Percentiles rank a stretch among this genome's conserved stretches.
Evolutionary conservation across 2,113 vertebrate genomes (phyloP).

Genomic region (Axis porcinus): DNA sequence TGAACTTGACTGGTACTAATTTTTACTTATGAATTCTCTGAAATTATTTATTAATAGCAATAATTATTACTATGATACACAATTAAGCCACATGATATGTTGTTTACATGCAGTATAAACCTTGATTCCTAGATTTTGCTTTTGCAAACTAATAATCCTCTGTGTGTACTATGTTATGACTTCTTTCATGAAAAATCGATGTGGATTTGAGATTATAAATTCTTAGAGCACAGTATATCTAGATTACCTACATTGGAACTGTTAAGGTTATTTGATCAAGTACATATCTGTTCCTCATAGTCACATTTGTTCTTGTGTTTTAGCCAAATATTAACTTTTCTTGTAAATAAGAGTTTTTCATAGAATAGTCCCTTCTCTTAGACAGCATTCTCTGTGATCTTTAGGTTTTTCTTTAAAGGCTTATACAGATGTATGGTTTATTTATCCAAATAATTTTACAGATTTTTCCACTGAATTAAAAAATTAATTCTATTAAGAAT

Average conservation of each 20-base stretch:
- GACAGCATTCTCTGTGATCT: constrained; percentile 46
- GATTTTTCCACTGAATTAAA: constrained; percentile 64
- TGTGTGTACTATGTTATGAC: not conserved
- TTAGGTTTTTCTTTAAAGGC: constrained; percentile 55
- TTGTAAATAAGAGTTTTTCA: not conserved
- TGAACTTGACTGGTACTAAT: not conserved
- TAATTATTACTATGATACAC: not conserved
- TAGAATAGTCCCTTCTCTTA: not conserved
- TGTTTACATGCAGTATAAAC: not conserved
- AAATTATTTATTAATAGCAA: not conserved
- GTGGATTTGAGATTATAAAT: not conserved
- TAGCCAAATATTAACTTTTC: not conserved
- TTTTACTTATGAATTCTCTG: not conserved
- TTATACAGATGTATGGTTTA: constrained; percentile 59
- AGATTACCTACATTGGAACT: not conserved
- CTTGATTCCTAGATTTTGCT: not conserved
- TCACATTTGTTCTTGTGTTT: not conserved
- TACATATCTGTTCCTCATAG: not conserved
- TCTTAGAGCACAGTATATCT: not conserved
- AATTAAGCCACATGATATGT: not conserved
- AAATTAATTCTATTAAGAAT: not conserved
- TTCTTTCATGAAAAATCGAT: not conserved
- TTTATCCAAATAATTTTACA: constrained; percentile 43
- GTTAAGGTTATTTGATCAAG: not conserved
- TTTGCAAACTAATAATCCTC: not conserved